Percentiles rank a stretch among this genome's conserved stretches.
phyloP scores from a whole-genome alignment of 2,797 vertebrate species.

The Schizopygopsis pylzovi region DNA sequence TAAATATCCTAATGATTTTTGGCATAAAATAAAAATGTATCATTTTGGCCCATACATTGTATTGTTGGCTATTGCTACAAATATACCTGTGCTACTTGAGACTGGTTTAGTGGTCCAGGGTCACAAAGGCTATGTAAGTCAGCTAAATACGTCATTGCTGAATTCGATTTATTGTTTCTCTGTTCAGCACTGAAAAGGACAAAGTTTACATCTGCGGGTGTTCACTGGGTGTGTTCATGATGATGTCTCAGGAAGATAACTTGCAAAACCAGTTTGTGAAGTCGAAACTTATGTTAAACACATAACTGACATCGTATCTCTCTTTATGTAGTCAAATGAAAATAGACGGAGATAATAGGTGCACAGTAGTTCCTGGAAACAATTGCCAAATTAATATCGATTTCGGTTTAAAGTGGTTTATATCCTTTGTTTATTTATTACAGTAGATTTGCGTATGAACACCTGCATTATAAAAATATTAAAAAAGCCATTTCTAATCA shows the following conservation, averaged over 20 bases:
- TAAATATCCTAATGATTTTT: too few relatives aligned
- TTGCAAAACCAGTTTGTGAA: conserved; percentile 18
- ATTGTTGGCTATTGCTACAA: too few relatives aligned
- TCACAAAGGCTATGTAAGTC: too few relatives aligned
- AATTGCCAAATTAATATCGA: background rate
- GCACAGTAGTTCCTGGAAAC: background rate
- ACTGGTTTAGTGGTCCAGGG: too few relatives aligned
- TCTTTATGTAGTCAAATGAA: background rate
- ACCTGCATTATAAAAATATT: background rate
- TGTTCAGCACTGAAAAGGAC: background rate
- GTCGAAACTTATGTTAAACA: background rate
- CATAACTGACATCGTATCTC: background rate
- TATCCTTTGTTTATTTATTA: background rate
- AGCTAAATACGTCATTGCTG: background rate
- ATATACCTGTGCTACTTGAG: too few relatives aligned
- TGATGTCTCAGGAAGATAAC: background rate
- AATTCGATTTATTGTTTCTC: background rate
- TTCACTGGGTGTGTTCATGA: background rate
- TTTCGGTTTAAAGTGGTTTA: background rate
- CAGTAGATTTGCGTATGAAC: background rate
- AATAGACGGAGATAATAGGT: too few relatives aligned
- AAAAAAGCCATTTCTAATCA: background rate
- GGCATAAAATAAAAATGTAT: too few relatives aligned
- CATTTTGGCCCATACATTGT: too few relatives aligned
- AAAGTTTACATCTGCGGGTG: background rate